These are phyloP conservation scores for Dryocosmus kuriphilus DNA, from an alignment of 2,888 invertebrate genomes.

Conservation along the genomic window DNA sequence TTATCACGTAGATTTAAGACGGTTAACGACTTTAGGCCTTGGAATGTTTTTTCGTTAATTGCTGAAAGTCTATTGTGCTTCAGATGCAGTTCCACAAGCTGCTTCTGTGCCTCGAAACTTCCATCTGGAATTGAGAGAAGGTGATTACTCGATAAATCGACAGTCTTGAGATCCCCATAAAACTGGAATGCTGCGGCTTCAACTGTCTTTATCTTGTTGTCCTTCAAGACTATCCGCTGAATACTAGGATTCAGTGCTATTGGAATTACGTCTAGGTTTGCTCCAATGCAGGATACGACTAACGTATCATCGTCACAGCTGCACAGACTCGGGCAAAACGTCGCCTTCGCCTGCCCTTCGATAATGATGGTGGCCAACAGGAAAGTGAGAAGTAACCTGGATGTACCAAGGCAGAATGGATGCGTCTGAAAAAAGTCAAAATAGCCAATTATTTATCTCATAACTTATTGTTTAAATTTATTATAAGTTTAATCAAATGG, in stretches of 20 bases:
- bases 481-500: no score
- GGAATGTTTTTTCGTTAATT: slow-evolving; percentile 88
- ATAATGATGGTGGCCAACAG: slow-evolving; percentile 56
- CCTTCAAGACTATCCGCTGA: slow-evolving; percentile 89
- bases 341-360: slow-evolving; percentile 78
- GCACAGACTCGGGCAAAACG: slow-evolving; percentile 92
- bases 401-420: slow-evolving; percentile 35
- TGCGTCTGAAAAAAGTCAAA: slow-evolving; percentile 25
- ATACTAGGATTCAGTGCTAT: slow-evolving; percentile 95
- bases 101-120: slow-evolving; percentile 89
- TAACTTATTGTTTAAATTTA: no score
- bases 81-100: slow-evolving; percentile 89
- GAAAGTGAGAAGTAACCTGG: slow-evolving; percentile 44
- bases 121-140: slow-evolving; percentile 88
- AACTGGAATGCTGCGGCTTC: slow-evolving; percentile 92
- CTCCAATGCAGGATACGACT: slow-evolving; percentile 91
- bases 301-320: slow-evolving; percentile 93
- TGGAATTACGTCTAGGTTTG: slow-evolving; percentile 92
- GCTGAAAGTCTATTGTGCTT: slow-evolving; percentile 92
- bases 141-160: slow-evolving; percentile 91
- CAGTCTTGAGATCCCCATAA: slow-evolving; percentile 90
- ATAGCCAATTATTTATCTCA: no score
- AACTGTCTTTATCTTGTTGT: slow-evolving; percentile 92
- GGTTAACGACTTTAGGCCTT: slow-evolving; percentile 87
- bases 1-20: slow-evolving; percentile 90